Evolutionary conservation across 1,140 invertebrate species (phyloP), one percentile per base, ranked within the genome.

Genomic region (Drosophila jambulina): DNA sequence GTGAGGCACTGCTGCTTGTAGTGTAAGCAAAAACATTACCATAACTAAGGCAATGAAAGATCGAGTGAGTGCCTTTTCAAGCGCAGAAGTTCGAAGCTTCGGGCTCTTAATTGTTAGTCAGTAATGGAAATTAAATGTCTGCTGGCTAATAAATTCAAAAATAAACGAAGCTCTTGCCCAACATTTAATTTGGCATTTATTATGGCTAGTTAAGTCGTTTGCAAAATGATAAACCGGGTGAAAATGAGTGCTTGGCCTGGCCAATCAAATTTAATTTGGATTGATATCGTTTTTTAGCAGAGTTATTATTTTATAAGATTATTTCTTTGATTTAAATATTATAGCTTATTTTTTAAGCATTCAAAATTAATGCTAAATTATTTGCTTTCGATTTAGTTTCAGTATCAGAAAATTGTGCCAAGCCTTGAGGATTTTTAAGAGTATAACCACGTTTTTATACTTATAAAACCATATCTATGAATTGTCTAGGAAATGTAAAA

Each of bases 31-130:
- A 43, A 40, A 45, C 62, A 53, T 38, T 43, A 48, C 45, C 34
- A 34, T 15, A 45, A 67, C 40, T 65, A 60, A n/a, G 62, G 43
- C 25, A 21, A 51, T 67, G 46, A 36, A 17, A 65, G 63, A 70
- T 68, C 23, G 48, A 54, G 51, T 36, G 51, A 36, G 21, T 54
- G 27, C 13, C 27, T 46, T 46, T 67, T 38, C 46, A 25, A 56
- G 53, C 34, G 21, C 53, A 56, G 5, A 19, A 54, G 34, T 32
- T 62, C 23, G 13, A 32, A 43, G 19, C 57, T 38, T 43, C 15
- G 10, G 34, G 54, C 34, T n/a, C 13, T 42, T 42, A 57, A 43
- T 57, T 42, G 34, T 43, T 42, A 25, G 34, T 43, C 54, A 57
- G 54, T 57, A 42, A 57, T 43, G 54, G 23, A 57, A 57, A 57